Evolutionary conservation across 2,113 vertebrate genomes (phyloP), one percentile per base, ranked within the genome.

Genomic region (Hemicordylus capensis): DNA sequence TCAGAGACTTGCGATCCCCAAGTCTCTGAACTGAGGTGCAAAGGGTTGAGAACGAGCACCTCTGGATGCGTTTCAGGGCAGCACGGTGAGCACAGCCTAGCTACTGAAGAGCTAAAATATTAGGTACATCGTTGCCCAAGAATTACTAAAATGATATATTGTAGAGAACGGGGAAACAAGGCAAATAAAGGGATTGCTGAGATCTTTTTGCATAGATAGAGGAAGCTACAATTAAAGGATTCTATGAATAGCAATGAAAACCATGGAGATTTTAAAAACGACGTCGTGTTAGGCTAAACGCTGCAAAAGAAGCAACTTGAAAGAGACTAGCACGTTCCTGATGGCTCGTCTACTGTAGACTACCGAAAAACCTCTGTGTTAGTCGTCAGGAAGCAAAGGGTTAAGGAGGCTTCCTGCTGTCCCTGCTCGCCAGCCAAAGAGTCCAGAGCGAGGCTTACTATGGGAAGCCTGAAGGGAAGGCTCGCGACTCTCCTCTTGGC

Each of bases 1-100:
- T 75, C 59, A 54, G 75, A 75, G 44, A 67, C 76, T 86, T 75
- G 54, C 51, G 76, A 74, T 89, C 86, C 85, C 84, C 83, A 86
- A 80, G 77, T 88, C 80, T 89, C 48, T 58, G 89, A 90, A 89
- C 48, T 0, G 0, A 42, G 42, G 74, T 75, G 3, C 14, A 69
- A 63, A 87, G 80, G 75, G 88, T 0, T 80, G 82, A 85, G 86
- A 87, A 39, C 28, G 14, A 14, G 14, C 22, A 6, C 12, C 31
- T 69, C 5, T 34, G n/a, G 63, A 34, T 84, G 4, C 69, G 1
- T 61, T 67, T 59, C 11, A 31, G 28, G 28, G 37, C 66, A 59
- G 51, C 9, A 12, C 28, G 22, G 63, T 24, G 2, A 72, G 42
- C 14, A 59, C 17, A n/a, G 22, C n/a, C 11, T 11, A 1, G 26